Evolutionary conservation across 2,888 invertebrate genomes (phyloP), one percentile per base, ranked within the genome.

Genomic region (Pterostichus madidus): DNA sequence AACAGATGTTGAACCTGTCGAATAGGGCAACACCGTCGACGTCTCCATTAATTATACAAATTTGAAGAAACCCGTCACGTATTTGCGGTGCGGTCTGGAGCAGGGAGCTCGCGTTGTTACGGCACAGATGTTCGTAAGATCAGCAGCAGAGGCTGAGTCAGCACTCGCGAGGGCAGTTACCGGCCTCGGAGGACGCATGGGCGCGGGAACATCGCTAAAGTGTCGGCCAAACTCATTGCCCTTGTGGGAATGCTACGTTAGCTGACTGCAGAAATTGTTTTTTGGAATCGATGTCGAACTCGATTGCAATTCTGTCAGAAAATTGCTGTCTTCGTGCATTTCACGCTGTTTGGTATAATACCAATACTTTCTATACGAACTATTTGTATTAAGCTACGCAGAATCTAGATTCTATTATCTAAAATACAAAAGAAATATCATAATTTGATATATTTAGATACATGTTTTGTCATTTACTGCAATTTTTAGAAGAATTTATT

Each of bases 231-330:
- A 64, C 13, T 32, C 64, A 64, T 64, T 39, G 64, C 64, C 6
- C 64, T 5, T 32, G 13, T 35, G 64, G 64, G 64, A 64, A 64
- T 64, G 39, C 32, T 39, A 64, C 64, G 35, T 13, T 13, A 11
- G 39, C 56, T 56, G 56, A 56, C 56, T 56, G 31, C 59, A 64
- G n/a, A 64, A 64, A 64, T 64, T 64, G 64, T 64, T 64, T 64
- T 39, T 39, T 39, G 3, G 39, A 39, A 39, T 39, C 39, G 39
- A 39, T 64, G 6, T 39, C 8, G 39, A 8, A 39, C 6, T 39
- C 39, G 39, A 39, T 39, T 39, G 39, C 39, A 39, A 39, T 39
- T 39, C 8, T 39, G 39, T 8, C 39, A 5, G 39, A 24, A 24
- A 24, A 2, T 24, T 24, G 24, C 24, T 24, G 24, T 24, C 39